Evolutionary conservation across 2,888 invertebrate genomes (phyloP).

Genomic region (Eilema depressum): DNA sequence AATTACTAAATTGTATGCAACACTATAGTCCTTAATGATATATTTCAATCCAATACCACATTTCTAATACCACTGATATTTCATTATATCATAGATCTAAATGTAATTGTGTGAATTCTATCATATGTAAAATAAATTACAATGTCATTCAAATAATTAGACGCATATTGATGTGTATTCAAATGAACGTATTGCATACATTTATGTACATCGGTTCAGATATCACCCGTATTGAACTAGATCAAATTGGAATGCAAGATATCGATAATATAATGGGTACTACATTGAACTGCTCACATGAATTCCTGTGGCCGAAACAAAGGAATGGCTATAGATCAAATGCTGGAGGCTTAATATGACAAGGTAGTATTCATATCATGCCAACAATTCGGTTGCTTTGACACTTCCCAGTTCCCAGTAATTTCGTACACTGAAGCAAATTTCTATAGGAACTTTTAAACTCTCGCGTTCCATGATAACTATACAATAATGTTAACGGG

Average conservation of each 20-base stretch:
- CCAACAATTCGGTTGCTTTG: conserved; percentile 16
- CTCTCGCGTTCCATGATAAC: no score
- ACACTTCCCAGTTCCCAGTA: conserved; percentile 9
- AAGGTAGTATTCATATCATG: conserved; percentile 17
- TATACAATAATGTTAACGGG: no score
- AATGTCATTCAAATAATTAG: no score
- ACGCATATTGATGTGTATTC: no score
- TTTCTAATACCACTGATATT: no score
- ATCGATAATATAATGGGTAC: conserved; percentile 52
- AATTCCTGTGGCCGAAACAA: conserved; percentile 69
- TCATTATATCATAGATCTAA: no score
- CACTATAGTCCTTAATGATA: no score
- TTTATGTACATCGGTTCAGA: conserved; percentile 20
- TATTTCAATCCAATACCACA: no score
- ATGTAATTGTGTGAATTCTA: no score
- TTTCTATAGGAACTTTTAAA: no score
- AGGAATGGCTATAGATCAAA: conserved; percentile 45
- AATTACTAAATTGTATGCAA: no score
- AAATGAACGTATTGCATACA: not conserved
- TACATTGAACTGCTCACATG: conserved; percentile 64
- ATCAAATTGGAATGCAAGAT: conserved; percentile 62
- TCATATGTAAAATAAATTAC: no score
- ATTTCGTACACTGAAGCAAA: not conserved
- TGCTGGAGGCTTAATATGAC: conserved; percentile 23
- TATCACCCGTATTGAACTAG: conserved; percentile 44